phyloP scores from a whole-genome alignment of 2,888 invertebrate genomes.

The Ophioninae sp. region DNA sequence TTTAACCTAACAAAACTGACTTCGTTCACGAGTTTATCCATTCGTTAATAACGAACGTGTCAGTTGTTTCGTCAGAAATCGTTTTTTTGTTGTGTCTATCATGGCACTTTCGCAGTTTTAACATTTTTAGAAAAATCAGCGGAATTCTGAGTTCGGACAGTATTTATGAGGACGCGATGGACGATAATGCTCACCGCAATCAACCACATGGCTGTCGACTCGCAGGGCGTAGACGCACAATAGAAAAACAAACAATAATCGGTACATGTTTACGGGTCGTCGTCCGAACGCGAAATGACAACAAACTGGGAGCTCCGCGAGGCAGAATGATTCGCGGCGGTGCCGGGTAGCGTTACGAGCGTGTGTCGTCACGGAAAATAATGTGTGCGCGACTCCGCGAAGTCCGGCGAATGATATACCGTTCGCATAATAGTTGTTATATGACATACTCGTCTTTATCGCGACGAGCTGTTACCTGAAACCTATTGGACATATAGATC shows the following conservation, averaged over 20 bases:
- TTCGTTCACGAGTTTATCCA: too few relatives aligned
- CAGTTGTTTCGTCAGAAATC: too few relatives aligned
- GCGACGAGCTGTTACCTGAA: background rate
- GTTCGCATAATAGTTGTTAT: background rate
- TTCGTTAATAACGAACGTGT: too few relatives aligned
- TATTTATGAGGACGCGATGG: background rate
- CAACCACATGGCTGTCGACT: slow-evolving; percentile 47
- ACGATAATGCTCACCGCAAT: slow-evolving; percentile 67
- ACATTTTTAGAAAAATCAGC: too few relatives aligned
- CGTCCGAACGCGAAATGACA: slow-evolving; percentile 60
- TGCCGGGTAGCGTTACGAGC: background rate
- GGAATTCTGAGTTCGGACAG: too few relatives aligned
- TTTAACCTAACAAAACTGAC: too few relatives aligned
- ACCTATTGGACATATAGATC: background rate
- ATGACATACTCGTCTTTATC: background rate
- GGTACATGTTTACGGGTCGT: slow-evolving; percentile 66
- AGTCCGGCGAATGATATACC: background rate
- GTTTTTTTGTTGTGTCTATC: too few relatives aligned
- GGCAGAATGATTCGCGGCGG: background rate
- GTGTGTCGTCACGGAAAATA: background rate
- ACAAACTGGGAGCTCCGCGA: background rate
- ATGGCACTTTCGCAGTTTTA: too few relatives aligned
- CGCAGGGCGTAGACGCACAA: slow-evolving; percentile 56
- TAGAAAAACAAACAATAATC: slow-evolving; percentile 56
- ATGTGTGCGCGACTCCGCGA: slow-evolving; percentile 1